Percentiles rank a stretch among this genome's conserved stretches.
Evolutionary conservation across 2,888 invertebrate genomes (phyloP).

Genomic region (Leucophenga maculata): DNA sequence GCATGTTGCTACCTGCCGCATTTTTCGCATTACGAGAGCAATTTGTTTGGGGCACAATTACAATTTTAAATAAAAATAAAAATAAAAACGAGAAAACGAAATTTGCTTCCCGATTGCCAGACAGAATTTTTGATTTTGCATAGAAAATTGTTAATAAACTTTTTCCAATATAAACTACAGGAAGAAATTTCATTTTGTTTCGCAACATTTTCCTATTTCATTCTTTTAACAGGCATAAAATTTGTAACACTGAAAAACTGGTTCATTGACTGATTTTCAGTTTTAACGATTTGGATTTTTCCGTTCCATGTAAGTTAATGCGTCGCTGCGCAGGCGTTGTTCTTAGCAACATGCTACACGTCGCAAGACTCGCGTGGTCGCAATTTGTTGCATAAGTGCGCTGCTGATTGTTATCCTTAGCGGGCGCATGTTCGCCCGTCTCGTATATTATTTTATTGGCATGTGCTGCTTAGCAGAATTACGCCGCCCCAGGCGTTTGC

Average conservation of each 20-base stretch:
- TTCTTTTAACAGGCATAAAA: neutral
- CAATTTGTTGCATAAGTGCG: constrained; percentile 22
- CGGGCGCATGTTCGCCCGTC: neutral
- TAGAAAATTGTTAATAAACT: constrained; percentile 12
- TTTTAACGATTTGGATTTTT: no score
- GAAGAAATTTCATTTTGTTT: no score
- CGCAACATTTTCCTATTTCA: constrained; percentile 3
- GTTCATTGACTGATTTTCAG: constrained; percentile 7
- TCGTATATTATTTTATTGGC: constrained; percentile 16
- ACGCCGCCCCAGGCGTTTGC: constrained; percentile 1
- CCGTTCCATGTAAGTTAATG: neutral
- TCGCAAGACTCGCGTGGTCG: no score
- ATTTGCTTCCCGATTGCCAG: neutral
- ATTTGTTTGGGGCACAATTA: neutral
- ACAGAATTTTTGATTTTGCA: constrained; percentile 19
- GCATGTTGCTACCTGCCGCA: neutral
- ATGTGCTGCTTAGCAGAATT: constrained; percentile 7
- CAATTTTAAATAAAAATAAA: no score
- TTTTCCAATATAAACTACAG: neutral
- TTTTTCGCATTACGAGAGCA: neutral
- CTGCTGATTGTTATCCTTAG: constrained; percentile 18
- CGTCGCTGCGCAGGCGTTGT: constrained; percentile 20
- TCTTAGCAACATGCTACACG: neutral
- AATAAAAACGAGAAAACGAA: no score
- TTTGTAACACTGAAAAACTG: neutral